Evolutionary conservation across 2,888 invertebrate species (phyloP).

Genomic region (Eugnorisma glareosa): DNA sequence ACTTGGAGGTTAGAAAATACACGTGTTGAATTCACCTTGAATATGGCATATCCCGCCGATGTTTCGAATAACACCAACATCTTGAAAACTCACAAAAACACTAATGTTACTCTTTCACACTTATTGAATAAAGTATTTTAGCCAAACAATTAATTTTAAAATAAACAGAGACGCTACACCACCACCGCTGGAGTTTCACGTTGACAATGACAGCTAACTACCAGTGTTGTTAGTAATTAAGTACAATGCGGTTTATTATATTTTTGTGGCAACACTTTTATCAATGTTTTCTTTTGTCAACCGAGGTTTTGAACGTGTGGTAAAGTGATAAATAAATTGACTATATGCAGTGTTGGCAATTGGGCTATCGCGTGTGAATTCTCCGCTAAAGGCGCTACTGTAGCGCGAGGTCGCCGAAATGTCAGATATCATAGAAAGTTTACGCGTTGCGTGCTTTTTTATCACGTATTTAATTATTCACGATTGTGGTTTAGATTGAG

Average conservation of each 20-base stretch:
- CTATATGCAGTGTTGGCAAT: not conserved
- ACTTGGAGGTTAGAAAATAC: slow-evolving; percentile 80
- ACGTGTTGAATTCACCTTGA: slow-evolving; percentile 93
- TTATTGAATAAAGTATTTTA: slow-evolving; percentile 9
- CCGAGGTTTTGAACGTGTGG: not conserved
- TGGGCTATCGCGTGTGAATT: no score
- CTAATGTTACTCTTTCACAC: slow-evolving; percentile 33
- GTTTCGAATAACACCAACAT: slow-evolving; percentile 98
- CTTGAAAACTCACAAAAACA: slow-evolving; percentile 73
- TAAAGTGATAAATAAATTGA: not conserved
- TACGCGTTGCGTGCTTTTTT: no score
- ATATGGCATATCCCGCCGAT: slow-evolving; percentile 97
- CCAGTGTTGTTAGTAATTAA: slow-evolving; percentile 18
- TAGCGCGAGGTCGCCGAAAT: no score
- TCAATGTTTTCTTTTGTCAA: not conserved
- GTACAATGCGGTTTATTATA: not conserved
- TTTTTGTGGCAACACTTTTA: not conserved
- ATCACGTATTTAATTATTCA: no score
- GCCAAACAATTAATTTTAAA: slow-evolving; percentile 34
- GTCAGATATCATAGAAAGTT: no score
- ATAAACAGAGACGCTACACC: slow-evolving; percentile 62
- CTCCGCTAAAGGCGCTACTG: no score
- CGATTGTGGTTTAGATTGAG: no score
- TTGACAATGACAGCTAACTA: slow-evolving; percentile 39
- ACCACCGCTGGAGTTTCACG: slow-evolving; percentile 64